Conservation (phyloP, 2,888 invertebrate species). For the Drosophila hamatofila region DNA sequence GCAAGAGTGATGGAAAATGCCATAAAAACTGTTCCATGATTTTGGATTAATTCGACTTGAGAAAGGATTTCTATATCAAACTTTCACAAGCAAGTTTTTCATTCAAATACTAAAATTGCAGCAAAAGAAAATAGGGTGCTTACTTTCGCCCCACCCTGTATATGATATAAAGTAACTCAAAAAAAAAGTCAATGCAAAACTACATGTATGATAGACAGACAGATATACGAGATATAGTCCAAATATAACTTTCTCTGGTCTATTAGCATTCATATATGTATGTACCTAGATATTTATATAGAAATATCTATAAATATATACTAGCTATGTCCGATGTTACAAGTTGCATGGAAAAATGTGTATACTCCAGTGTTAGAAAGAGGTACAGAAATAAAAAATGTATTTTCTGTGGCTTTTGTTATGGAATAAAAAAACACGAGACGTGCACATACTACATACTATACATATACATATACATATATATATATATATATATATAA, state of each 20-base stretch:
- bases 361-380: background rate
- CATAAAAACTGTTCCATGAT: too few species aligned
- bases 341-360: background rate
- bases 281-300: background rate
- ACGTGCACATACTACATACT: background rate
- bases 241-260: background rate
- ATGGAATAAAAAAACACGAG: constrained; percentile 7
- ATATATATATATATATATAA: background rate
- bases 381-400: constrained; percentile 8
- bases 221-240: background rate
- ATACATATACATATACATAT: background rate
- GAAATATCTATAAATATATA: background rate
- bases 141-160: too few species aligned
- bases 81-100: too few species aligned
- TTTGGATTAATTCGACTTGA: too few species aligned
- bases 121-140: too few species aligned
- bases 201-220: background rate
- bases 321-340: background rate
- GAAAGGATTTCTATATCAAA: too few species aligned
- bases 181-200: too few species aligned
- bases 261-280: background rate
- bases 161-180: background rate
- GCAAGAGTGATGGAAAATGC: background rate
- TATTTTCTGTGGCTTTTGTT: constrained; percentile 48
- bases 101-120: too few species aligned